A percentile compares a stretch with the other conserved stretches of the same genome.
Evolutionary conservation across 1,140 invertebrate species (phyloP).

Genomic region (Calliphora vicina): DNA sequence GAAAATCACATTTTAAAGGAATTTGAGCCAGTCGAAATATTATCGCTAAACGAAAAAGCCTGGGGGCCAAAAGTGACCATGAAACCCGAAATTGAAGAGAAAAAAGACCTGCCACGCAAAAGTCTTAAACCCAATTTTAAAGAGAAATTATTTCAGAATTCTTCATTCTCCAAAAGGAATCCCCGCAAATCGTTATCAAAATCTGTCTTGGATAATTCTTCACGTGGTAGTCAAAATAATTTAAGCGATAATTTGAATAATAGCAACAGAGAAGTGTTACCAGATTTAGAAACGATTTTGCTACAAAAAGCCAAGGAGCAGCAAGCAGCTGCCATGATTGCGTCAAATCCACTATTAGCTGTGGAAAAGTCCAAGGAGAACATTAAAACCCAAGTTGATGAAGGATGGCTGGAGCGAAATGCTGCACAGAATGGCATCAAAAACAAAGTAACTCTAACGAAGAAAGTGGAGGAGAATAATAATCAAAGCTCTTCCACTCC

Average conservation of each 20-base stretch:
- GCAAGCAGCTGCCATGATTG: slow-evolving; percentile 43
- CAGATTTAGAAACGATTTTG: slow-evolving; percentile 59
- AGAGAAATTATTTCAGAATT: slow-evolving; percentile 73
- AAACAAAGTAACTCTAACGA: not conserved
- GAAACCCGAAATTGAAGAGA: slow-evolving; percentile 36
- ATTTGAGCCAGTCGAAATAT: slow-evolving; percentile 49
- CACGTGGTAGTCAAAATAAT: not conserved
- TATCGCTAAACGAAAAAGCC: slow-evolving; percentile 62
- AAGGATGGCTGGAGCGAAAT: slow-evolving; percentile 53
- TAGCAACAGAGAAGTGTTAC: slow-evolving; percentile 40
- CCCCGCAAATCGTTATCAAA: slow-evolving; percentile 73
- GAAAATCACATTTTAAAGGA: slow-evolving; percentile 52
- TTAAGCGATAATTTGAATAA: not conserved
- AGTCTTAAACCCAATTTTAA: slow-evolving; percentile 64
- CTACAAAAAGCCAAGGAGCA: slow-evolving; percentile 56
- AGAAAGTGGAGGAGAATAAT: slow-evolving; percentile 43
- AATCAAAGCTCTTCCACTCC: slow-evolving; percentile 30
- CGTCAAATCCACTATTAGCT: slow-evolving; percentile 43
- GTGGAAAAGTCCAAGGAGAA: slow-evolving; percentile 41
- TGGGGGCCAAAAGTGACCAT: slow-evolving; percentile 71
- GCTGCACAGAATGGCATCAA: slow-evolving; percentile 45
- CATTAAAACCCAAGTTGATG: slow-evolving; percentile 54
- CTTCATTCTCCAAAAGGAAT: slow-evolving; percentile 74
- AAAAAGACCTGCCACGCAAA: slow-evolving; percentile 54
- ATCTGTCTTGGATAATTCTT: slow-evolving; percentile 38